These are phyloP conservation scores for Hystrix cristata DNA, from an alignment of 2,113 vertebrate species.

Conservation along the genomic window DNA sequence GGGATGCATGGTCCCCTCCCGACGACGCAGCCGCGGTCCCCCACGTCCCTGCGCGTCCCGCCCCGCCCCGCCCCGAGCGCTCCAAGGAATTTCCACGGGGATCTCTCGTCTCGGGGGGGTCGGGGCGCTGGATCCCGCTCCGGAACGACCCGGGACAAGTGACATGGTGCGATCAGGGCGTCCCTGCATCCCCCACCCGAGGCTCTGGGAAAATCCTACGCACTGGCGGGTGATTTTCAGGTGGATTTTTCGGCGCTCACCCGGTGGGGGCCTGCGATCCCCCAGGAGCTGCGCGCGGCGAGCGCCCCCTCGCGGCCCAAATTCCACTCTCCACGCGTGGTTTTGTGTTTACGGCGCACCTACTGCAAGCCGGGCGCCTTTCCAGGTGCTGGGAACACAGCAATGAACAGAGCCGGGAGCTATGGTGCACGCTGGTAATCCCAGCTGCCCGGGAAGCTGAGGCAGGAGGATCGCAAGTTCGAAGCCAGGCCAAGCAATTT, in stretches of 20 bases:
- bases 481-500: neutral
- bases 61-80: neutral
- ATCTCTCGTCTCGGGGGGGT: constrained; percentile 21
- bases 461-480: neutral
- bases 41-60: no score
- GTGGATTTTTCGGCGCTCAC: neutral
- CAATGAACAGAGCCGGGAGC: neutral
- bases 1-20: neutral
- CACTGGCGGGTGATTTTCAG: neutral
- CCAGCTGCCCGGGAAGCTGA: neutral
- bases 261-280: fast-evolving
- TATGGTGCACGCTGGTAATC: neutral
- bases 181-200: neutral
- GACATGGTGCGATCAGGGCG: neutral
- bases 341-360: neutral
- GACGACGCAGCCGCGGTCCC: neutral
- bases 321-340: neutral
- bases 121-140: neutral
- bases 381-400: neutral
- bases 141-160: neutral
- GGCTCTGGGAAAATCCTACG: constrained; percentile 25
- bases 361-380: neutral
- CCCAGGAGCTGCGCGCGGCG: neutral
- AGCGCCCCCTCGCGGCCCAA: constrained; percentile 43
- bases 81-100: constrained; percentile 78